Percentiles rank a stretch among this genome's conserved stretches.
These are phyloP conservation scores for Tachuris rubrigastra DNA, from an alignment of 2,113 vertebrate genomes.

Conservation along the genomic window DNA sequence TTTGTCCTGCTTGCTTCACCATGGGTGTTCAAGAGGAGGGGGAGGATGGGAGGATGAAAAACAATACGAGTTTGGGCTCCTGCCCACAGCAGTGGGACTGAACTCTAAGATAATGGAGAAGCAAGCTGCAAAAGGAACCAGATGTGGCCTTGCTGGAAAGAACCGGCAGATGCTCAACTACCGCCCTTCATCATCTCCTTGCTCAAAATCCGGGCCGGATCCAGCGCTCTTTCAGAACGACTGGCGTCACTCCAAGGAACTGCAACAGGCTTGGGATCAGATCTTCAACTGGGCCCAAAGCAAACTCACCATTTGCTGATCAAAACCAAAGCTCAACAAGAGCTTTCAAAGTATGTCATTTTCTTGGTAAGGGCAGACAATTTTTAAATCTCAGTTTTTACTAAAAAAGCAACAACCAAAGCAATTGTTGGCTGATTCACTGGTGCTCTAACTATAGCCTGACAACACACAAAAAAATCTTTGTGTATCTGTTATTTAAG, in stretches of 20 bases:
- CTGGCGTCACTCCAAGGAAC: not conserved
- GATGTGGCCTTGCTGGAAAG: slow-evolving; percentile 9
- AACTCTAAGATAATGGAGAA: not conserved
- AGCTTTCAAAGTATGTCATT: not conserved
- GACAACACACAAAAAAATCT: not conserved
- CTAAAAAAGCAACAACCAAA: not conserved
- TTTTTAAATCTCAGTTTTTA: not conserved
- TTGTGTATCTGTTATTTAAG: not conserved
- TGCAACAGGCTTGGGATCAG: not conserved
- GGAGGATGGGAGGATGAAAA: not conserved
- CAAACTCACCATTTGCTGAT: not conserved
- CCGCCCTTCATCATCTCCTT: not conserved
- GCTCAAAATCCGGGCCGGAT: not conserved
- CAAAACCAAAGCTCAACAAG: not conserved
- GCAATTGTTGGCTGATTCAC: not conserved
- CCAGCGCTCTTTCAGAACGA: not conserved
- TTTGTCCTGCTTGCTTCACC: not conserved
- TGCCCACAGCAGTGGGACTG: not conserved
- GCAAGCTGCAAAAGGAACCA: not conserved
- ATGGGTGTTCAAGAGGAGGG: not conserved
- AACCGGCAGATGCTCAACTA: not conserved
- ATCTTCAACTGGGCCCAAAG: not conserved
- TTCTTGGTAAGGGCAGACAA: not conserved
- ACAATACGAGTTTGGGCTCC: not conserved
- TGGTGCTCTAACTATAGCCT: not conserved